Base-by-base conservation (phyloP, 2,113 vertebrate genomes). In the Aptenodytes forsteri region DNA sequence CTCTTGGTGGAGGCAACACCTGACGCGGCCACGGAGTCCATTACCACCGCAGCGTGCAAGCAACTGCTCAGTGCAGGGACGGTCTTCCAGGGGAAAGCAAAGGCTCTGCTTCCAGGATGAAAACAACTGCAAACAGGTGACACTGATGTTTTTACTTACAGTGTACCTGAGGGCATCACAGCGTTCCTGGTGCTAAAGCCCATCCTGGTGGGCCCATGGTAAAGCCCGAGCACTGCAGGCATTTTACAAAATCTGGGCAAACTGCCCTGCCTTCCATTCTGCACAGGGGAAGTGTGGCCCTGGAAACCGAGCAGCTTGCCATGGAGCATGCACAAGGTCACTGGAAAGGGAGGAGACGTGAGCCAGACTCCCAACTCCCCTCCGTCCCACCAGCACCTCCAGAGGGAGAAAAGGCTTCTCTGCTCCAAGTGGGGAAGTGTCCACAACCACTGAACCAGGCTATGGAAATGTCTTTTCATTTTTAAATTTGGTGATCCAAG, bases 11-110 rank as follows among this genome's bases (percentile, higher is more conserved):
- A 40, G 54, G 17, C 40, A 54, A 69, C 62, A 26, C 23, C 13
- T 6, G 9, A 25, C 4, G 26, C 2, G 1, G 49, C n/a, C 13
- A 14, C 4, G 1, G 22, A 65, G 38, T 5, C 61, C 2, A 3
- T 21, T 9, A 8, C 20, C 40, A 55, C 26, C 4, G 3, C 11
- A 7, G 42, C 6, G 1, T 5, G 49, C 0, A 12, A 32, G 58
- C 29, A 32, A 34, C n/a, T 3, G 4, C 32, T 6, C 2, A 17
- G 27, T 32, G 40, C 14, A 16, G 62, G 21, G 32, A 30, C 6
- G 6, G 9, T 15, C 50, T 47, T 29, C 18, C 7, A 6, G n/a
- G 72, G 70, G 40, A 55, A 36, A 11, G 23, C 27, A 15, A 56
- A 56, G 32, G 54, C 38, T 83, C 36, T 21, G 15, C 54, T 90